A percentile compares a stretch with the other conserved stretches of the same genome.
Evolutionary conservation across 2,797 vertebrate species (phyloP).

Genomic region (Aphelocoma californica): DNA sequence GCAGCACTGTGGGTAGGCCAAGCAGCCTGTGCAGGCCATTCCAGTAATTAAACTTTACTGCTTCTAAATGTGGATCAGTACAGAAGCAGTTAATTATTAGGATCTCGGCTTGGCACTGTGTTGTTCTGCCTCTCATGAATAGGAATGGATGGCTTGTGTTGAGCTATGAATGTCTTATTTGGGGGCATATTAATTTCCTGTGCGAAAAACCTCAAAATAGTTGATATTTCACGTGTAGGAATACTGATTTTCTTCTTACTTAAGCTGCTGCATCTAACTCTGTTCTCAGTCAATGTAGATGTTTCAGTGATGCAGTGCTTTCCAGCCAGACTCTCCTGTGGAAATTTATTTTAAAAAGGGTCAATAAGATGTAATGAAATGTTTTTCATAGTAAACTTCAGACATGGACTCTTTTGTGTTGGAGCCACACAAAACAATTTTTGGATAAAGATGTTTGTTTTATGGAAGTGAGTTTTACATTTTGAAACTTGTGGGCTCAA

Average conservation of each 20-base stretch:
- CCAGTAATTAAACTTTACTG: neutral
- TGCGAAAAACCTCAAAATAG: neutral
- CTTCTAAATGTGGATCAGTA: neutral
- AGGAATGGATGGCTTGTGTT: neutral
- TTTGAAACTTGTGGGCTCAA: neutral
- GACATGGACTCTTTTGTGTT: neutral
- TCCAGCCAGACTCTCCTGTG: neutral
- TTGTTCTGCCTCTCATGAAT: neutral
- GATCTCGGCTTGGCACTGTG: neutral
- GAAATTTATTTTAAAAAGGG: neutral
- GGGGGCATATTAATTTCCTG: neutral
- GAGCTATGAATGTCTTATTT: neutral
- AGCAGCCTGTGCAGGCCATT: neutral
- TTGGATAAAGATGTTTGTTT: neutral
- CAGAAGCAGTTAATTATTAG: neutral
- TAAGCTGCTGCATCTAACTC: neutral
- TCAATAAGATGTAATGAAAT: neutral
- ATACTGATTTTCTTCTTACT: neutral
- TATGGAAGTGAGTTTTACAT: neutral
- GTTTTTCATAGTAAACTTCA: neutral
- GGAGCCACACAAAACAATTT: neutral
- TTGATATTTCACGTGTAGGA: neutral
- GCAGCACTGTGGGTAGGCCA: neutral
- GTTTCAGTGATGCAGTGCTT: neutral
- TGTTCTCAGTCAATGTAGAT: neutral